These are phyloP conservation scores for Apeltes quadracus DNA, from an alignment of 2,113 vertebrate genomes.

Conservation along the genomic window DNA sequence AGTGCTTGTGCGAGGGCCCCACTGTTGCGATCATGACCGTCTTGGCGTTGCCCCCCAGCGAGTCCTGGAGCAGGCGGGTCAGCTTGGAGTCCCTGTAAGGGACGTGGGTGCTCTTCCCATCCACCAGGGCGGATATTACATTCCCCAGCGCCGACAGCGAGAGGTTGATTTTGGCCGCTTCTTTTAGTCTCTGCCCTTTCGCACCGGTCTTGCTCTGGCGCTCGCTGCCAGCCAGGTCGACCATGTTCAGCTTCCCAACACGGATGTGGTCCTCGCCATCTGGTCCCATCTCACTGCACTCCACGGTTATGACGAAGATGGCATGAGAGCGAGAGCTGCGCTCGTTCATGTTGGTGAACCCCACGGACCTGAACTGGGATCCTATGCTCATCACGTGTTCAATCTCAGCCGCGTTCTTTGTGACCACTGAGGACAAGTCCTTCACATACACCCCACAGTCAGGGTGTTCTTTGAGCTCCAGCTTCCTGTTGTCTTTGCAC, in stretches of 20 bases:
- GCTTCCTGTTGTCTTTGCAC: constrained; percentile 90
- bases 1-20: constrained; percentile 89
- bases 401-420: constrained; percentile 94
- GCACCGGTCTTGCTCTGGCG: constrained; percentile 89
- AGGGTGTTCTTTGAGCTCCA: constrained; percentile 93
- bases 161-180: constrained; percentile 96
- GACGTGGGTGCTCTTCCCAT: constrained; percentile 90
- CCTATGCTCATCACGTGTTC: constrained; percentile 96
- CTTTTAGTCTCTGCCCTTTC: constrained; percentile 88
- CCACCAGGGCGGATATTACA: constrained; percentile 94
- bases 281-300: constrained; percentile 90
- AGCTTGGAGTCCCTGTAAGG: constrained; percentile 98
- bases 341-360: constrained; percentile 96
- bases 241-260: constrained; percentile 96
- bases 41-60: constrained; percentile 93
- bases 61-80: constrained; percentile 95
- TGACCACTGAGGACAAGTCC: constrained; percentile 93
- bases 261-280: constrained; percentile 95
- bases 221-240: constrained; percentile 95
- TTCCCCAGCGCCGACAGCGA: constrained; percentile 95
- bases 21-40: constrained; percentile 97
- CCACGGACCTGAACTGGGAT: constrained; percentile 90
- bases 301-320: constrained; percentile 92
- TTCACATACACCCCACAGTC: constrained; percentile 93
- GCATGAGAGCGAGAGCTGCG: constrained; percentile 95